These are phyloP conservation scores for Cinclus mexicanus DNA, from an alignment of 2,113 vertebrate genomes.

Conservation along the genomic window DNA sequence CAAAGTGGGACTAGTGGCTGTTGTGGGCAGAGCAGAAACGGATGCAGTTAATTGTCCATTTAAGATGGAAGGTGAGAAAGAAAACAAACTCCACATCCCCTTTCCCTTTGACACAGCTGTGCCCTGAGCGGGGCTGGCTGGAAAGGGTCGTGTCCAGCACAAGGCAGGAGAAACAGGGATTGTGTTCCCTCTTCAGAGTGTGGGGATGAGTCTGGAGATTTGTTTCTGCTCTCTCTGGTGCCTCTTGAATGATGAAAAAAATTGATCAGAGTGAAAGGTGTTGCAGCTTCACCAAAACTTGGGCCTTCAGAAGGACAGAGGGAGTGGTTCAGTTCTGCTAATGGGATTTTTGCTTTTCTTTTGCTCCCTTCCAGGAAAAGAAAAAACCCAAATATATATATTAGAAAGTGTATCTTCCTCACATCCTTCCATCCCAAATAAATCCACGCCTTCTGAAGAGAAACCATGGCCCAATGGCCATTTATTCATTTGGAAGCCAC, in stretches of 20 bases:
- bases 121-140: neutral
- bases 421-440: neutral
- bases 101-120: neutral
- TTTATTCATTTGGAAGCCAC: neutral
- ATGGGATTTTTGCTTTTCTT: neutral
- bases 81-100: neutral
- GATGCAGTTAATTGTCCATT: neutral
- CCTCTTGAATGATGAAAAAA: neutral
- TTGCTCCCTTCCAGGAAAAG: neutral
- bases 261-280: neutral
- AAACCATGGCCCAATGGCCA: accelerated
- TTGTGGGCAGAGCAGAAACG: neutral
- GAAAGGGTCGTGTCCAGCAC: neutral
- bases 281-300: neutral
- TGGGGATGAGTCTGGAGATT: neutral
- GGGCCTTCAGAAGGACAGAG: neutral
- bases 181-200: accelerated
- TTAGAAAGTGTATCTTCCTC: neutral
- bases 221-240: neutral
- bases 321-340: neutral
- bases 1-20: neutral
- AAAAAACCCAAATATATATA: accelerated
- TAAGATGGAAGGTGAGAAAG: neutral
- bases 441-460: neutral
- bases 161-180: neutral